These are phyloP conservation scores for Hydrolagus affinis DNA, from an alignment of 2,113 vertebrate genomes.

Conservation along the genomic window DNA sequence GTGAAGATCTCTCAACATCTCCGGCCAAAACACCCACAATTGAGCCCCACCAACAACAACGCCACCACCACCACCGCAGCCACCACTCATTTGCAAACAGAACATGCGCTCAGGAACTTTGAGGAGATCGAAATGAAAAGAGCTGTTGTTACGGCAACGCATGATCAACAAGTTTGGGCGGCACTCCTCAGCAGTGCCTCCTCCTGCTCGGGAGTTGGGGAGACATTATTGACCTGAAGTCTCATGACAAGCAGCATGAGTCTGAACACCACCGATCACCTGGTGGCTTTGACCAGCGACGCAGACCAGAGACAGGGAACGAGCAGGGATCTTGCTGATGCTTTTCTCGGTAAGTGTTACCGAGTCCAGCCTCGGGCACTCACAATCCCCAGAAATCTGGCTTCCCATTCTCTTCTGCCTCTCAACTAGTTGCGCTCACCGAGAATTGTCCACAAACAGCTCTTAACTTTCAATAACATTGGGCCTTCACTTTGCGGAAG, in stretches of 20 bases:
- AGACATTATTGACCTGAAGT: conserved; percentile 34
- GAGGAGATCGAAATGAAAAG: not conserved
- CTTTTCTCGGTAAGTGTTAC: conserved; percentile 38
- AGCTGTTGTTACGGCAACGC: conserved; percentile 48
- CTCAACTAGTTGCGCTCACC: not conserved
- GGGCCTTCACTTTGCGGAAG: too few species aligned
- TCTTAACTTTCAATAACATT: too few species aligned
- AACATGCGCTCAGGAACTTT: too few species aligned
- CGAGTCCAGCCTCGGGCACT: too few species aligned
- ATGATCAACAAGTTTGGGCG: conserved; percentile 41
- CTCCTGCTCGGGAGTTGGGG: not conserved
- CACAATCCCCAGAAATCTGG: not conserved
- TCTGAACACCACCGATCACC: conserved; percentile 35
- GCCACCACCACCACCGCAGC: too few species aligned
- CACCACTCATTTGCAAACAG: too few species aligned
- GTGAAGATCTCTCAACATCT: too few species aligned
- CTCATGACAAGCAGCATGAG: conserved; percentile 46
- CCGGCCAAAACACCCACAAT: too few species aligned
- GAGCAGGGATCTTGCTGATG: conserved; percentile 35
- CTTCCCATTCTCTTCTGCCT: not conserved
- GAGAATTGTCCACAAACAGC: too few species aligned
- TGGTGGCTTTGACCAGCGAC: conserved; percentile 38
- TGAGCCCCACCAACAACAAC: too few species aligned
- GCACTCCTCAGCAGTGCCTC: conserved; percentile 38
- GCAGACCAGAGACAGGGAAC: conserved; percentile 38